Conservation (phyloP, 2,113 vertebrate genomes). For the Carassius carassius region DNA sequence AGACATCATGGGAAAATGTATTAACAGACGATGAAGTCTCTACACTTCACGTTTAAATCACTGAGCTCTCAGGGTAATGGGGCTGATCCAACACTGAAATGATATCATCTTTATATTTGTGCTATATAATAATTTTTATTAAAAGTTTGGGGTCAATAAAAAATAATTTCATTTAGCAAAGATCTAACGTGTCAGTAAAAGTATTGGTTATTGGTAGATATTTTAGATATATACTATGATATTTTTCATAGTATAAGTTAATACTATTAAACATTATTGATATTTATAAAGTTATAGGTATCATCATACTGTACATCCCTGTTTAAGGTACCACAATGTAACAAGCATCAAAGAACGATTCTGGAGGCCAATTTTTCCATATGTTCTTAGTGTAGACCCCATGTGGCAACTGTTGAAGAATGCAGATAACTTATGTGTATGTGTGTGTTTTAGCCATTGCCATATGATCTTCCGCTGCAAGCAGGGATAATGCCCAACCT, state of each 20-base stretch:
- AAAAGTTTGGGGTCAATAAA: not conserved
- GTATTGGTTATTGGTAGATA: not conserved
- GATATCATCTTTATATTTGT: not conserved
- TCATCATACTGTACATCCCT: not conserved
- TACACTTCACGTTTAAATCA: not conserved
- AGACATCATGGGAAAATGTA: not conserved
- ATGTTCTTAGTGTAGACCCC: not conserved
- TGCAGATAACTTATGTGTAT: constrained; percentile 37
- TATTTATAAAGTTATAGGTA: not conserved
- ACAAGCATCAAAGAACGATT: not conserved
- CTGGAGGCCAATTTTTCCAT: not conserved
- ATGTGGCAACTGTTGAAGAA: not conserved
- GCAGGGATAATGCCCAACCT: constrained; percentile 76
- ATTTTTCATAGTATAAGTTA: not conserved
- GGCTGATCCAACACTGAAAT: not conserved
- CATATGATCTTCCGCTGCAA: constrained; percentile 73
- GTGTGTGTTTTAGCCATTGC: constrained; percentile 72
- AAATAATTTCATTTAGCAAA: not conserved
- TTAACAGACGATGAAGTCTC: not conserved
- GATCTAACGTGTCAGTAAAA: not conserved
- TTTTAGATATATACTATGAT: too few species aligned
- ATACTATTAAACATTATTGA: too few species aligned
- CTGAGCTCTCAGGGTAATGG: not conserved
- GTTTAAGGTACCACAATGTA: not conserved
- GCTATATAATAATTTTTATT: not conserved